These are phyloP conservation scores for Notolabrus celidotus DNA, from an alignment of 2,797 vertebrate species.

Conservation along the genomic window DNA sequence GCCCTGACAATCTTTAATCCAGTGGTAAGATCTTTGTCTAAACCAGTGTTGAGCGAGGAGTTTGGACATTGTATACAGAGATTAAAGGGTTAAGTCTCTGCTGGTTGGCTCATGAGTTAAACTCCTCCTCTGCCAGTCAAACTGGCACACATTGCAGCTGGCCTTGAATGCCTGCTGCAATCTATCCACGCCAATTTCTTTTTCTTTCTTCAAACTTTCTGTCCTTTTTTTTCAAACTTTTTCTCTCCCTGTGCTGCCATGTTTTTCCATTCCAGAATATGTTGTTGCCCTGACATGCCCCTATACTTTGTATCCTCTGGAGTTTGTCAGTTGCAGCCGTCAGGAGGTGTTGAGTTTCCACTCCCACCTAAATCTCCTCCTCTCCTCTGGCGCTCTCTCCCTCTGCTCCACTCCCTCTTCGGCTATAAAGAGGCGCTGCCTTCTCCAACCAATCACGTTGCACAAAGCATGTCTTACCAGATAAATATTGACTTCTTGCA, in stretches of 20 bases:
- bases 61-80: constrained; percentile 34
- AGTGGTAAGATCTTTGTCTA: constrained; percentile 32
- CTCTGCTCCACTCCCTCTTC: constrained; percentile 65
- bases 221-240: constrained; percentile 10
- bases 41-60: constrained; percentile 21
- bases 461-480: constrained; percentile 56
- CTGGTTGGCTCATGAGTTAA: constrained; percentile 48
- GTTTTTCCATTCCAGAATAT: constrained; percentile 52
- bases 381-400: constrained; percentile 53
- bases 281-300: constrained; percentile 72
- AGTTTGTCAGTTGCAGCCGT: constrained; percentile 72
- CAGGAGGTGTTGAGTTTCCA: constrained; percentile 74
- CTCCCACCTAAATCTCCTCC: constrained; percentile 66
- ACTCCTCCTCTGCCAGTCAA: constrained; percentile 60
- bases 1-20: constrained; percentile 26
- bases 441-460: constrained; percentile 68
- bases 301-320: constrained; percentile 64
- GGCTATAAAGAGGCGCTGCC: constrained; percentile 75
- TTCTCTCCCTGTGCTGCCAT: constrained; percentile 23
- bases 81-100: constrained; percentile 71
- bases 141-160: constrained; percentile 56
- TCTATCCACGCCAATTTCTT: constrained; percentile 24
- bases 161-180: constrained; percentile 58
- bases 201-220: constrained; percentile 35
- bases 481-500: constrained; percentile 57